phyloP scores from a whole-genome alignment of 2,888 invertebrate genomes.

The Troides aeacus region DNA sequence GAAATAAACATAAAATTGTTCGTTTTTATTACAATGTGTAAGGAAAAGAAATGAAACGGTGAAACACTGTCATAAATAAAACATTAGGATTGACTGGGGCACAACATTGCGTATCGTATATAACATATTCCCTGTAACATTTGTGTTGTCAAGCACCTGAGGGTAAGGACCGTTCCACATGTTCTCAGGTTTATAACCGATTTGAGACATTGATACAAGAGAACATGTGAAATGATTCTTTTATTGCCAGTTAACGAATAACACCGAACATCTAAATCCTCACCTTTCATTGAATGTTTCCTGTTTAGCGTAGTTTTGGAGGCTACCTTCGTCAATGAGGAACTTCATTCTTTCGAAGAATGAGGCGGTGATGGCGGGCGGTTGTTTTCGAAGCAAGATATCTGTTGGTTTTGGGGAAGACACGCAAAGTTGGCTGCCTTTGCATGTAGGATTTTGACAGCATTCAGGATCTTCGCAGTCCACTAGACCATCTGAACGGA shows the following conservation, averaged over 20 bases:
- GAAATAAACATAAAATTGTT: conserved; percentile 39
- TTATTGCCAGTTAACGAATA: conserved; percentile 40
- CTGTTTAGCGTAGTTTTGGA: conserved; percentile 97
- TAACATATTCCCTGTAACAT: conserved; percentile 43
- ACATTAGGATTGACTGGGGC: conserved; percentile 86
- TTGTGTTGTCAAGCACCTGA: conserved; percentile 31
- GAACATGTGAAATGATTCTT: conserved; percentile 30
- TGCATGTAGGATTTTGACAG: conserved; percentile 90
- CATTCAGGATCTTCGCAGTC: conserved; percentile 99
- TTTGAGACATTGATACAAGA: conserved; percentile 1
- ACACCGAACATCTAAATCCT: conserved; percentile 68
- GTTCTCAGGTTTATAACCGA: neutral
- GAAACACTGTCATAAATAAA: conserved; percentile 71
- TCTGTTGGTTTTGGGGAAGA: conserved; percentile 97
- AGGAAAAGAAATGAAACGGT: conserved; percentile 64
- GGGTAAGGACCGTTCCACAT: conserved; percentile 40
- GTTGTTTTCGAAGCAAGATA: conserved; percentile 95
- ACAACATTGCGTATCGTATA: conserved; percentile 87
- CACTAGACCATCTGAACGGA: conserved; percentile 91
- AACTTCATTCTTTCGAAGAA: conserved; percentile 99
- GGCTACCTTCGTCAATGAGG: conserved; percentile 97
- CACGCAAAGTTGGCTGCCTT: conserved; percentile 93
- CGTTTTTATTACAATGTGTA: conserved; percentile 44
- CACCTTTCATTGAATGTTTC: conserved; percentile 99
- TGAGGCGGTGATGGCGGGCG: conserved; percentile 97